phyloP scores from a whole-genome alignment of 2,888 invertebrate genomes.

The Euphydryas editha region DNA sequence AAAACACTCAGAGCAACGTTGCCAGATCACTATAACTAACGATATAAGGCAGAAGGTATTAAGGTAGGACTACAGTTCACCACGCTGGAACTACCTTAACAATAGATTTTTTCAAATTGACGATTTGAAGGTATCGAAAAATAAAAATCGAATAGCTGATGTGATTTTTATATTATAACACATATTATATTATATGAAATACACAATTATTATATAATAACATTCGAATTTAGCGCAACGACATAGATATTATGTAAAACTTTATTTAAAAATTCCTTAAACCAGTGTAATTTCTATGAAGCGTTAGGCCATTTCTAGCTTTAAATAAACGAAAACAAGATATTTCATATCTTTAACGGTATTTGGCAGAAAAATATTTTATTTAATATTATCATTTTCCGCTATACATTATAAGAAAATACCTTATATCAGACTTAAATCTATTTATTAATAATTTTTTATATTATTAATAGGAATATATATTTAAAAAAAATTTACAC shows the following conservation, averaged over 20 bases:
- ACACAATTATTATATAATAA: slow-evolving; percentile 58
- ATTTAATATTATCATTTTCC: slow-evolving; percentile 42
- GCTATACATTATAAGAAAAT: slow-evolving; percentile 67
- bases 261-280: slow-evolving; percentile 20
- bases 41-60: no score
- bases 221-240: slow-evolving; percentile 53
- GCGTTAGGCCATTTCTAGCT: slow-evolving; percentile 59
- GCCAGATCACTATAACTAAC: no score
- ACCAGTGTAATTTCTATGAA: slow-evolving; percentile 34
- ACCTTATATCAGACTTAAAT: slow-evolving; percentile 63
- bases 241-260: slow-evolving; percentile 44
- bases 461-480: slow-evolving; percentile 43
- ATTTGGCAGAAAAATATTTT: slow-evolving; percentile 68
- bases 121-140: slow-evolving; percentile 5
- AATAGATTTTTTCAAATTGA: no score
- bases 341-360: slow-evolving; percentile 75
- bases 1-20: no score
- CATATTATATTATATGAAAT: slow-evolving; percentile 60
- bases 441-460: slow-evolving; percentile 47
- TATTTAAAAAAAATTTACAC: slow-evolving; percentile 46
- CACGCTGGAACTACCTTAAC: no score
- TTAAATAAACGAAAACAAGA: slow-evolving; percentile 52
- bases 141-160: slow-evolving; percentile 65
- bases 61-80: no score
- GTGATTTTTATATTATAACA: slow-evolving; percentile 78